Evolutionary conservation across 2,797 vertebrate genomes (phyloP).

Genomic region (Babyrousa celebensis): DNA sequence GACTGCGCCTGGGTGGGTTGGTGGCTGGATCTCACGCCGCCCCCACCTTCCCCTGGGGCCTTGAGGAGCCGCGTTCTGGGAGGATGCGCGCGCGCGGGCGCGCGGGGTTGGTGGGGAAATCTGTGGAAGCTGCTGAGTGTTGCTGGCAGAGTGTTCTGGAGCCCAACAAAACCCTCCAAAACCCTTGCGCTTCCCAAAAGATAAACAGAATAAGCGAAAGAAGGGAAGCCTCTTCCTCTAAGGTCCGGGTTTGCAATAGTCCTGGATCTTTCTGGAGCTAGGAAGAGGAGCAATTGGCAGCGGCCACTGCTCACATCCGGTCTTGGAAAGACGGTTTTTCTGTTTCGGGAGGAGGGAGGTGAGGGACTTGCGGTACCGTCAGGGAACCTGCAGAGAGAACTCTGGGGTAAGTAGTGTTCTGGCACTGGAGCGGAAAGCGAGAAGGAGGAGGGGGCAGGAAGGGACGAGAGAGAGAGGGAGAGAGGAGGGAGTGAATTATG

Average conservation of each 20-base stretch:
- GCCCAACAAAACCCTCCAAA: conserved; percentile 66
- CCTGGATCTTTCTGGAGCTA: conserved; percentile 12
- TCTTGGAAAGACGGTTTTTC: conserved; percentile 26
- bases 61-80: conserved; percentile 43
- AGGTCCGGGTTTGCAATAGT: conserved; percentile 23
- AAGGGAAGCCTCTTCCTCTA: neutral
- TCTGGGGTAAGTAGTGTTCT: conserved; percentile 78
- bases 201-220: conserved; percentile 36
- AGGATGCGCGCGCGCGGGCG: conserved; percentile 54
- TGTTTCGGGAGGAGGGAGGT: conserved; percentile 57
- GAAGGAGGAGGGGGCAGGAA: neutral
- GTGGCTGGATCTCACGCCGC: conserved; percentile 73
- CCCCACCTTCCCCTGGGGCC: conserved; percentile 75
- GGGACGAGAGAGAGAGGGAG: conserved; percentile 27
- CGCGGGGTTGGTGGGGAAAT: conserved; percentile 43
- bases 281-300: conserved; percentile 27
- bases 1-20: neutral
- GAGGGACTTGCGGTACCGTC: conserved; percentile 59
- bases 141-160: conserved; percentile 62
- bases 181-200: conserved; percentile 59
- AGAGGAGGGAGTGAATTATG: conserved; percentile 68
- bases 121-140: conserved; percentile 68
- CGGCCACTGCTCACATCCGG: neutral
- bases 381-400: conserved; percentile 65
- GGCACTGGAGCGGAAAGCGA: conserved; percentile 3